Evolutionary conservation across 1,140 invertebrate species (phyloP).

Genomic region (Brachionus angularis): DNA sequence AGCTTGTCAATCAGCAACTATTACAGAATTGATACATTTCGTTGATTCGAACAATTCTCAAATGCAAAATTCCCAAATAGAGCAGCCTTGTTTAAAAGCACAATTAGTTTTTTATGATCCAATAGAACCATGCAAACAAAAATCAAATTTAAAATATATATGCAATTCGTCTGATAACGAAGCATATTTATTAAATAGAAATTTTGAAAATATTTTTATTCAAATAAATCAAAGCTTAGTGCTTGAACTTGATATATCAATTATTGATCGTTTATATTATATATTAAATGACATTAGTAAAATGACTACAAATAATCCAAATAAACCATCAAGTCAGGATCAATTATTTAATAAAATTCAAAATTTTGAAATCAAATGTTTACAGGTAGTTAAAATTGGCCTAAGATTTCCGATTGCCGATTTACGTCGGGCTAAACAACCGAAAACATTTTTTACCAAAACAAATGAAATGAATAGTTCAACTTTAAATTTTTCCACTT

Average conservation of each 20-base stretch:
- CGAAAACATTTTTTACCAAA: neutral
- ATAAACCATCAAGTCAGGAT: neutral
- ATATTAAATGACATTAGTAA: neutral
- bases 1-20: neutral
- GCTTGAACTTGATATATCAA: slow-evolving; percentile 34
- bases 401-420: slow-evolving; percentile 32
- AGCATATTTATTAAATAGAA: neutral
- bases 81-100: slow-evolving; percentile 6
- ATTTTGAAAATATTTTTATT: neutral
- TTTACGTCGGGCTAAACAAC: neutral
- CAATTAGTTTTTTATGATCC: slow-evolving; percentile 13
- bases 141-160: no score
- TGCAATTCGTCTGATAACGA: no score
- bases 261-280: slow-evolving; percentile 28
- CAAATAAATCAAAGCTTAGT: neutral
- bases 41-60: neutral
- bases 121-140: neutral
- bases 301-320: neutral
- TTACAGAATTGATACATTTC: neutral
- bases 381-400: neutral
- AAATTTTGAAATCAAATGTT: slow-evolving; percentile 32
- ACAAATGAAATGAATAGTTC: neutral
- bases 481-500: no score
- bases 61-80: no score
- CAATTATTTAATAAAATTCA: neutral